Percentiles rank a stretch among this genome's conserved stretches.
Conservation (phyloP, 2,888 invertebrate genomes). For the Andrena dorsata region DNA sequence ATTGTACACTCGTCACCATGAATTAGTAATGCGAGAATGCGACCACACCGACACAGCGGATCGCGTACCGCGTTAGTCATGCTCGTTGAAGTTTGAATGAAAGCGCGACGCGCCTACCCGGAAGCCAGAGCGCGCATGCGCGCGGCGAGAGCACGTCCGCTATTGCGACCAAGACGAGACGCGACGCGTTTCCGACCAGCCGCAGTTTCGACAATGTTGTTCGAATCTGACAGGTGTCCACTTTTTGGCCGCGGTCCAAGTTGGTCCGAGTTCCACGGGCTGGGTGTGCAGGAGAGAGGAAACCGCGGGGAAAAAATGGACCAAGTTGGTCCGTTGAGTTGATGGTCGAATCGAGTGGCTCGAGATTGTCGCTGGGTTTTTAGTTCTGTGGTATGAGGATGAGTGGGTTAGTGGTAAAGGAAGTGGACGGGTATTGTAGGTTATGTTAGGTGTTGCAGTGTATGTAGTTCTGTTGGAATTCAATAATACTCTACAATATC, state of each 20-base stretch:
- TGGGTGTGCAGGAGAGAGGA: background rate
- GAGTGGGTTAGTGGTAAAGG: no score
- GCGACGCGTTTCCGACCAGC: constrained; percentile 1
- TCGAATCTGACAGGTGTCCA: constrained; percentile 28
- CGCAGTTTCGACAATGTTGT: constrained; percentile 22
- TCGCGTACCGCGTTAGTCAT: constrained; percentile 16
- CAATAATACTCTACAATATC: no score
- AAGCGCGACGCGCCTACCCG: background rate
- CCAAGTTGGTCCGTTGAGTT: background rate
- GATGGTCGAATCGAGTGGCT: no score
- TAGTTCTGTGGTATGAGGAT: no score
- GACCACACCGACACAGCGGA: constrained; percentile 1
- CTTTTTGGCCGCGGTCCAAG: constrained; percentile 21
- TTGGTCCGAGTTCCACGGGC: background rate
- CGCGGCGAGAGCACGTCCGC: background rate
- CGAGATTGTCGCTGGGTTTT: no score
- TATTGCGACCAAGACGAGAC: background rate
- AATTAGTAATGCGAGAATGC: constrained; percentile 35
- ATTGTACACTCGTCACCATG: constrained; percentile 12
- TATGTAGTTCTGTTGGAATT: no score
- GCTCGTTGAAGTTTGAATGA: constrained; percentile 23
- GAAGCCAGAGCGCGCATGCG: background rate
- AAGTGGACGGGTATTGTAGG: no score
- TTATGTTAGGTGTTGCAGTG: no score
- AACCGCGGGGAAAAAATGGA: background rate